Evolutionary conservation across 37 sponge, comb jelly and placozoan genomes (phyloP).

Genomic region (Eunapius fragilis): DNA sequence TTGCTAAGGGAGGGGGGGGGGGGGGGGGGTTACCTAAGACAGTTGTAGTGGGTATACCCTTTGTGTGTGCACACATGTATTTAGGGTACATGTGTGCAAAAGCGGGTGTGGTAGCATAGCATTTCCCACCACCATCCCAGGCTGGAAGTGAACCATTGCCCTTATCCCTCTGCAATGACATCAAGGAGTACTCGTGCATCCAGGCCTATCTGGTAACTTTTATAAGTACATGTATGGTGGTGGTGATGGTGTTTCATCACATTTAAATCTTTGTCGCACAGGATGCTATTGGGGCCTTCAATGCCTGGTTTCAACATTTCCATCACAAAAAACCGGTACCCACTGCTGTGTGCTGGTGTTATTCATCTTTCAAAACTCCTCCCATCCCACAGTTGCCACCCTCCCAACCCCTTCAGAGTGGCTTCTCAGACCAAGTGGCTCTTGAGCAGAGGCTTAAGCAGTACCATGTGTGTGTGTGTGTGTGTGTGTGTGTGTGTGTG

Average conservation of each 20-base stretch:
- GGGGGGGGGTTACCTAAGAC: no score
- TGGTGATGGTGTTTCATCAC: background rate
- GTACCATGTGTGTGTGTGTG: slow-evolving; percentile 64
- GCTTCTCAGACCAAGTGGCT: slow-evolving; percentile 50
- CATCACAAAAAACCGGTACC: slow-evolving; percentile 80
- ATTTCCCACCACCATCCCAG: slow-evolving; percentile 10
- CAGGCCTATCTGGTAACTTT: slow-evolving; percentile 92
- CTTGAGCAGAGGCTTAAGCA: slow-evolving; percentile 44
- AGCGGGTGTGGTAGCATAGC: background rate
- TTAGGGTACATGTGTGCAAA: background rate
- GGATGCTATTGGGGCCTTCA: slow-evolving; percentile 70
- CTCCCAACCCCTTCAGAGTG: slow-evolving; percentile 16
- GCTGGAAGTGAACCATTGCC: slow-evolving; percentile 47
- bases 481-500: no score
- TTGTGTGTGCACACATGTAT: background rate
- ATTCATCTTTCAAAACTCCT: background rate
- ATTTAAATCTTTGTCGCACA: slow-evolving; percentile 19
- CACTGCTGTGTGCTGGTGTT: background rate
- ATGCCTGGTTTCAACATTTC: slow-evolving; percentile 76
- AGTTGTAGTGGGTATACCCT: no score
- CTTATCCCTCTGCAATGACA: slow-evolving; percentile 42
- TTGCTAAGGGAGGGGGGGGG: no score
- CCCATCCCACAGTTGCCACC: background rate
- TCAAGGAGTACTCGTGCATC: slow-evolving; percentile 80
- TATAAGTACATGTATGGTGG: no score